Evolutionary conservation across 2,888 invertebrate species (phyloP).

Genomic region (Parochlus steinenii): DNA sequence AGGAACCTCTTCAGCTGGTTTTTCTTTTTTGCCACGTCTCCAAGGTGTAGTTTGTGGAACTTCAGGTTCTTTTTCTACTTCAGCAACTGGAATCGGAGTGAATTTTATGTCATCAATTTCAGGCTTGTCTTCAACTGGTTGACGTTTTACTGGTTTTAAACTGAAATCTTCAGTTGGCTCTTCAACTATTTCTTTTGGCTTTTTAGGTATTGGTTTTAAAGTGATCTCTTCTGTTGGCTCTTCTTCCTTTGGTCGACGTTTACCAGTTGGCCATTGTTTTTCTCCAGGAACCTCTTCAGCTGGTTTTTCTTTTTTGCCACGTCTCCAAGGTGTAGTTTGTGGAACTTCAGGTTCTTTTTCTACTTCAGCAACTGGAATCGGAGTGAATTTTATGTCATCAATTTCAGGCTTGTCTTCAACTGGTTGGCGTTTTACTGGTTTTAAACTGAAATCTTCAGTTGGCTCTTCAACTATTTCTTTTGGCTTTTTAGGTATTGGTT

Average conservation of each 20-base stretch:
- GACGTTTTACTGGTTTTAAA: slow-evolving; percentile 25
- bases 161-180: slow-evolving; percentile 15
- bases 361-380: slow-evolving; percentile 19
- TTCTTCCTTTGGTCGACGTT: slow-evolving; percentile 25
- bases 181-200: slow-evolving; percentile 18
- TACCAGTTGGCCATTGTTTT: slow-evolving; percentile 23
- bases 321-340: slow-evolving; percentile 23
- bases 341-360: slow-evolving; percentile 17
- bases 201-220: slow-evolving; percentile 29
- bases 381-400: slow-evolving; percentile 31
- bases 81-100: slow-evolving; percentile 28
- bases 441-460: slow-evolving; percentile 19
- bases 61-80: slow-evolving; percentile 17
- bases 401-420: too few relatives aligned
- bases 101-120: slow-evolving; percentile 33
- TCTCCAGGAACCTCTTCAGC: slow-evolving; percentile 24
- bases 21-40: slow-evolving; percentile 18
- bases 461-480: slow-evolving; percentile 22
- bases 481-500: slow-evolving; percentile 29
- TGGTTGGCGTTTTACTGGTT: too few relatives aligned
- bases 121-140: slow-evolving; percentile 25
- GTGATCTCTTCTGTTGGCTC: slow-evolving; percentile 31
- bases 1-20: slow-evolving; percentile 22
- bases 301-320: slow-evolving; percentile 29
- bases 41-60: slow-evolving; percentile 14